Base-by-base conservation (phyloP, 2,797 vertebrate genomes). In the Gobionotothen gibberifrons region DNA sequence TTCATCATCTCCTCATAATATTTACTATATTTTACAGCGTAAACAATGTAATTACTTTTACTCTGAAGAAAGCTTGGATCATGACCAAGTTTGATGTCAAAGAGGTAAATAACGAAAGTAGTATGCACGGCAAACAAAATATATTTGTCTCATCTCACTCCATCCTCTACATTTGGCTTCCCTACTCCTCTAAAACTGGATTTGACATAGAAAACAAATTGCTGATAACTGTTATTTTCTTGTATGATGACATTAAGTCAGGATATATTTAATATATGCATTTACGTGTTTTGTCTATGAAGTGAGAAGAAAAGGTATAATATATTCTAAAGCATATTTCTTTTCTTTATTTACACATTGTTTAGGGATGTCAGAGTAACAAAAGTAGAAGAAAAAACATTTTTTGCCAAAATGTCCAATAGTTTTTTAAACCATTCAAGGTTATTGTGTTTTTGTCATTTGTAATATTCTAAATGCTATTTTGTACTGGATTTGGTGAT, bases 241-340 rank as follows among this genome's bases (percentile, higher is more conserved):
- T 92, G 78, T 94, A 82, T 86, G 80, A 90, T 83, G 89, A 89
- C 82, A 85, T 74, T 86, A 90, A 79, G 92, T 93, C 84, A 88
- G 93, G 92, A 93, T 95, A 94, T 94, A 94, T 95, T 95, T 95
- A 95, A 95, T 95, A 95, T 95, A 95, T 96, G 89, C 93, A 92
- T 91, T 36, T 92, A 88, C 67, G 61, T 92, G 80, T 92, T 80
- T 90, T 93, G 88, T 94, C 85, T 93, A 90, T 94, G 93, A 94
- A 94, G 93, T 93, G 79, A 93, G 86, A 93, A 93, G 89, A 94
- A 93, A 93, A 93, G 89, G 87, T 90, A 94, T 95, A 95, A 96
- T 95, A 95, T 96, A 95, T 95, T 95, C 85, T 84, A 86, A 93
- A 89, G 82, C 73, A 70, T 88, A 89, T 93, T 92, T 88, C 87